These are phyloP conservation scores for Danio kyathit DNA, from an alignment of 2,797 vertebrate genomes.

Conservation along the genomic window DNA sequence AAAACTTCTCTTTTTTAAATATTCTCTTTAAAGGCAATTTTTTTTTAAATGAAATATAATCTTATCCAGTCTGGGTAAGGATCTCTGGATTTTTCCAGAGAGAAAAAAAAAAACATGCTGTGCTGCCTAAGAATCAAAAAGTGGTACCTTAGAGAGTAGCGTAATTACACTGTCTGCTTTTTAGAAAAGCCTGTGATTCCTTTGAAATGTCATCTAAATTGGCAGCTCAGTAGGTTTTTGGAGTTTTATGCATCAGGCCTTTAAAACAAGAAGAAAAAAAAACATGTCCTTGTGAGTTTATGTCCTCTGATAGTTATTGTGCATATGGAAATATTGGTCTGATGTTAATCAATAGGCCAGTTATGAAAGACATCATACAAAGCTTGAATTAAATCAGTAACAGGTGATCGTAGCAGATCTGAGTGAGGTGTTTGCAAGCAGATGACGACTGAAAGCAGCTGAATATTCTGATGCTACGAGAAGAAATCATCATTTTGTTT, in stretches of 20 bases:
- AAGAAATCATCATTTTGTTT: constrained; percentile 2
- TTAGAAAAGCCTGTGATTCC: neutral
- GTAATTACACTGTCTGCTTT: neutral
- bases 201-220: neutral
- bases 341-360: neutral
- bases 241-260: neutral
- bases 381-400: constrained; percentile 6
- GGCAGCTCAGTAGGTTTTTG: neutral
- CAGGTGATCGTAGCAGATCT: neutral
- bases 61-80: too few species aligned
- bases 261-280: neutral
- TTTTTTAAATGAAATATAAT: too few species aligned
- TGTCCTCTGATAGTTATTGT: neutral
- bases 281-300: neutral
- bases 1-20: too few species aligned
- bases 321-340: neutral
- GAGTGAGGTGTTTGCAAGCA: constrained; percentile 11
- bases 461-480: neutral
- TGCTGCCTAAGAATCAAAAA: too few species aligned
- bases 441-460: neutral
- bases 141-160: too few species aligned
- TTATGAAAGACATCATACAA: constrained; percentile 1
- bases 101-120: too few species aligned
- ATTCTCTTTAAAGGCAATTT: too few species aligned
- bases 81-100: too few species aligned